phyloP scores from a whole-genome alignment of 2,113 vertebrate genomes.

The Paedocypris sp. region DNA sequence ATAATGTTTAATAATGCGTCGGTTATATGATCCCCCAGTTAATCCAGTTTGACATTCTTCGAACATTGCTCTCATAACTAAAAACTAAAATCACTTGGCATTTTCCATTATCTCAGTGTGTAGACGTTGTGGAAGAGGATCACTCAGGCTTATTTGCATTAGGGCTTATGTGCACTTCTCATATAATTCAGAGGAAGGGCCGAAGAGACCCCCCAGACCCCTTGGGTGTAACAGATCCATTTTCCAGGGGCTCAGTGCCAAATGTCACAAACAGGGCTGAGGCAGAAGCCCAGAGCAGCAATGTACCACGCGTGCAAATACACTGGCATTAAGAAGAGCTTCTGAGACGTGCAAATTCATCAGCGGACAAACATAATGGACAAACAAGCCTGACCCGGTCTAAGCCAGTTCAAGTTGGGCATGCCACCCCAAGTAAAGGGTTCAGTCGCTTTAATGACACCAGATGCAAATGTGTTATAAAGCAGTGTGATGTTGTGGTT shows the following conservation, averaged over 20 bases:
- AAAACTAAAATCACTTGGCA: no score
- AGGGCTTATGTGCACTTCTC: conserved; percentile 2
- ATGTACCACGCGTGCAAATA: neutral
- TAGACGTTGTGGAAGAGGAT: neutral
- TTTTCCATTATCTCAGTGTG: neutral
- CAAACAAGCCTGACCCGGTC: no score
- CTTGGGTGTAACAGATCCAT: conserved; percentile 4
- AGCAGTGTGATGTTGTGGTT: neutral
- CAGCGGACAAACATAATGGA: neutral
- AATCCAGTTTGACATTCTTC: no score
- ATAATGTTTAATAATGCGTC: no score
- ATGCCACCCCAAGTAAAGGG: neutral
- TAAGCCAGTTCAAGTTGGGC: neutral
- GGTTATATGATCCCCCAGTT: no score
- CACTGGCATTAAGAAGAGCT: neutral
- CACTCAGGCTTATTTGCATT: neutral
- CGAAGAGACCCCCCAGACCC: neutral
- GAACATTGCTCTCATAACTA: no score
- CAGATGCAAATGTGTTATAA: neutral
- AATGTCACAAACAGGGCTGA: neutral
- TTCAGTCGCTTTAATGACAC: neutral
- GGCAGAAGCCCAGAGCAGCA: neutral
- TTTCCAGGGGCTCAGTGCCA: conserved; percentile 14
- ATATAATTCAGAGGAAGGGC: neutral
- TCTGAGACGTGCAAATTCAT: neutral